Evolutionary conservation across 2,113 vertebrate species (phyloP).

Genomic region (Blennius ocellaris): DNA sequence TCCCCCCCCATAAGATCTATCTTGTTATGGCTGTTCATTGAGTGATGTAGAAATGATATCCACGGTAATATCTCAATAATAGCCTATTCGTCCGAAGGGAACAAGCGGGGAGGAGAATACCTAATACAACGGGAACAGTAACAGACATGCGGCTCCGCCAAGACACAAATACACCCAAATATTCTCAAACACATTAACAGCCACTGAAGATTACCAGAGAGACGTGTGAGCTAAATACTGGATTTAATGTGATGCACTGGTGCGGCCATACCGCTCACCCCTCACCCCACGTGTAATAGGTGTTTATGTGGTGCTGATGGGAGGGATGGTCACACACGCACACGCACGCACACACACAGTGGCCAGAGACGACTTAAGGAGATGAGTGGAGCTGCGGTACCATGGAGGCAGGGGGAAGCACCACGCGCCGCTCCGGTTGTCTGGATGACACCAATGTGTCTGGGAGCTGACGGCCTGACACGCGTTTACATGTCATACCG

Average conservation of each 20-base stretch:
- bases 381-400: conserved; percentile 57
- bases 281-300: conserved; percentile 48
- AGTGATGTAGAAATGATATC: conserved; percentile 74
- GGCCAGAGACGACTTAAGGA: conserved; percentile 71
- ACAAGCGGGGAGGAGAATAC: conserved; percentile 58
- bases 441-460: conserved; percentile 75
- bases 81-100: conserved; percentile 71
- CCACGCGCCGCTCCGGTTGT: conserved; percentile 53
- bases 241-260: conserved; percentile 69
- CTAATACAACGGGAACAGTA: conserved; percentile 63
- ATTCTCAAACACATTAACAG: conserved; percentile 75
- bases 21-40: conserved; percentile 73
- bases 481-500: conserved; percentile 65
- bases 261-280: conserved; percentile 57
- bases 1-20: conserved; percentile 56
- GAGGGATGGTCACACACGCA: conserved; percentile 18
- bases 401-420: conserved; percentile 58
- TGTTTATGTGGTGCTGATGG: conserved; percentile 70
- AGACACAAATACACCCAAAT: conserved; percentile 71
- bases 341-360: conserved; percentile 21
- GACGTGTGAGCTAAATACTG: conserved; percentile 68
- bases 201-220: conserved; percentile 64
- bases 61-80: conserved; percentile 77
- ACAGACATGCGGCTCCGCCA: conserved; percentile 44
- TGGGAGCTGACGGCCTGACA: conserved; percentile 71